Evolutionary conservation across 2,888 invertebrate genomes (phyloP), one percentile per base, ranked within the genome.

Genomic region (Drosophila prolongata): DNA sequence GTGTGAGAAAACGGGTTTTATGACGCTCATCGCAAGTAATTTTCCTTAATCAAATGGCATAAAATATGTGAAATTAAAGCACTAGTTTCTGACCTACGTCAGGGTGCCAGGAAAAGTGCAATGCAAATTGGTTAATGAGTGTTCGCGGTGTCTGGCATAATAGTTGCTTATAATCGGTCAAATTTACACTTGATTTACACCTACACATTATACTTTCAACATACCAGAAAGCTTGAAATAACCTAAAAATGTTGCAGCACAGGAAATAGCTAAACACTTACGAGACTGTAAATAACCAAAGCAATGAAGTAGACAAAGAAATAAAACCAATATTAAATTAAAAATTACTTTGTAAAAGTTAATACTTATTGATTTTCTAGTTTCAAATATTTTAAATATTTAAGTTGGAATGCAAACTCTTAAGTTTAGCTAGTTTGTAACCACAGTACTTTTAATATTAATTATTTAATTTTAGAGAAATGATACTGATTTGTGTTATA

Each of bases 41-140:
- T 84, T 88, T 88, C 83, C 89, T 83, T 52, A 76, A 79, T 82
- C 66, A 75, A 75, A 64, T 66, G 60, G 40, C 24, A 59, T 74
- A 38, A 77, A 75, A 69, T 77, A 77, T 69, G 70, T 43, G 46
- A 67, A 65, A 68, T 71, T 67, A 73, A 72, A 60, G 34, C 57
- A 57, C 43, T 34, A 8, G 38, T 43, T 49, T 62, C 78, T 77
- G 80, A 77, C 76, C 84, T 69, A 73, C 58, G 80, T 75, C 58
- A 65, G 44, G 27, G 38, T 10, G 50, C 13, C 43, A 44, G 57
- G 57, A 59, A 66, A 44, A 11, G 40, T 53, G 64, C 52, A 57
- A 56, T 64, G 62, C 62, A 64, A 64, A 64, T 64, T 62, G 38
- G 46, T 67, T 35, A 46, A 47, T 67, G 46, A 40, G 44, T 44